These are phyloP conservation scores for Lateolabrax maculatus DNA, from an alignment of 2,797 vertebrate genomes.

Conservation along the genomic window DNA sequence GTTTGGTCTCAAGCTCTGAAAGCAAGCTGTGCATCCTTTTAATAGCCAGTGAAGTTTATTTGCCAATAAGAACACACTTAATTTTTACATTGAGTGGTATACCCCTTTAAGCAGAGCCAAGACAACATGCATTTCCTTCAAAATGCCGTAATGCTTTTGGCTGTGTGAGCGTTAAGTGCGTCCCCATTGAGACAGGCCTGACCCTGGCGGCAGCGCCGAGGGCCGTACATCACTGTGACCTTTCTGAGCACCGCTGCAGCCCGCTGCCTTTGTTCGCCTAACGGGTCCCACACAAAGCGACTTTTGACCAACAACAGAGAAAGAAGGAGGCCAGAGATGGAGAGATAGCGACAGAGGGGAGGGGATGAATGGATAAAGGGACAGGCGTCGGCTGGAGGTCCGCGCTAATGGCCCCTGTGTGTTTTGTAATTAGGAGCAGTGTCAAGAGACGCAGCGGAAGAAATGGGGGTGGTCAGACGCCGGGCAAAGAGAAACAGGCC, in stretches of 20 bases:
- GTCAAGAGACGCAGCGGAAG: slow-evolving; percentile 66
- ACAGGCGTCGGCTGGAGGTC: slow-evolving; percentile 67
- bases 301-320: slow-evolving; percentile 76
- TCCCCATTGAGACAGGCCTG: slow-evolving; percentile 69
- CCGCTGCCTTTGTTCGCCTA: slow-evolving; percentile 75
- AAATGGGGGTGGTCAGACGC: slow-evolving; percentile 52
- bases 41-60: neutral
- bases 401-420: slow-evolving; percentile 76
- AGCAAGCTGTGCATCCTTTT: neutral
- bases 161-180: slow-evolving; percentile 73
- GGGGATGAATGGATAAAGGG: slow-evolving; percentile 75
- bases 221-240: slow-evolving; percentile 76
- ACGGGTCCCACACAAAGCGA: slow-evolving; percentile 76
- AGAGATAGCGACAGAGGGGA: slow-evolving; percentile 66
- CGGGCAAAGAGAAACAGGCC: slow-evolving; percentile 45
- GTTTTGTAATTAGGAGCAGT: slow-evolving; percentile 77
- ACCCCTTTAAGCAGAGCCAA: slow-evolving; percentile 29
- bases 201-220: slow-evolving; percentile 66
- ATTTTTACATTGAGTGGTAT: slow-evolving; percentile 1
- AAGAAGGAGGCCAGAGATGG: slow-evolving; percentile 71
- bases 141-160: slow-evolving; percentile 54
- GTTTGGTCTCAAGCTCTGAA: neutral
- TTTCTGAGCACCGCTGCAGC: slow-evolving; percentile 72
- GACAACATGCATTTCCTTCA: slow-evolving; percentile 53
- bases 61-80: neutral